These are phyloP conservation scores for Zoroaster sp. DNA, from an alignment of 53 echinoderm and acorn worm genomes.

Conservation along the genomic window DNA sequence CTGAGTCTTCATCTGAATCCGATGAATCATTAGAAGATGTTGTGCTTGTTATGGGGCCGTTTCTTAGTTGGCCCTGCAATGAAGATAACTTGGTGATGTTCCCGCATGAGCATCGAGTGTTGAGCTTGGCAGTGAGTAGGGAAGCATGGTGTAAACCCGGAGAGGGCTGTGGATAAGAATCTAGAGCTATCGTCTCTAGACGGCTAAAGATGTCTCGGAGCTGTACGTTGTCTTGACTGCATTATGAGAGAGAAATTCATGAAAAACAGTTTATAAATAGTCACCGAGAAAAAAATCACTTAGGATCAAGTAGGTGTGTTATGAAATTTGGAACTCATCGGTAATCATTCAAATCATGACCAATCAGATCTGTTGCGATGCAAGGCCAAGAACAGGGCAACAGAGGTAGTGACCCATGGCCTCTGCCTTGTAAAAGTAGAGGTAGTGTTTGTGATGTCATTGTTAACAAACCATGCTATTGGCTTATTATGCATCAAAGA, in stretches of 20 bases:
- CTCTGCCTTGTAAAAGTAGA: too few relatives aligned
- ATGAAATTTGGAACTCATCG: too few relatives aligned
- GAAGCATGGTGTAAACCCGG: not conserved
- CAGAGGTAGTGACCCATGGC: too few relatives aligned
- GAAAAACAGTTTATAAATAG: too few relatives aligned
- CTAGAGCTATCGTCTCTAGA: constrained; percentile 1
- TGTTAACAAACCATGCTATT: too few relatives aligned
- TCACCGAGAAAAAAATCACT: too few relatives aligned
- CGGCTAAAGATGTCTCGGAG: constrained; percentile 16
- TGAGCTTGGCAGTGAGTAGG: constrained; percentile 1
- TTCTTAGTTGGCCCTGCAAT: constrained; percentile 16
- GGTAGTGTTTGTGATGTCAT: too few relatives aligned
- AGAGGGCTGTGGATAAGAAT: constrained; percentile 1
- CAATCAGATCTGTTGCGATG: too few relatives aligned
- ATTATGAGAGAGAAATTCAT: not conserved
- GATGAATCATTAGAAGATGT: not conserved
- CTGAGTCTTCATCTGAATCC: constrained; percentile 14
- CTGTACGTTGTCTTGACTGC: constrained; percentile 15
- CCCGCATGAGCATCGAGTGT: constrained; percentile 56
- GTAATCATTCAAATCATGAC: too few relatives aligned
- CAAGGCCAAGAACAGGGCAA: too few relatives aligned
- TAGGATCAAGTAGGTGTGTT: too few relatives aligned
- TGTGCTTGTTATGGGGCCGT: not conserved
- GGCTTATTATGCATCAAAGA: too few relatives aligned
- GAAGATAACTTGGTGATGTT: constrained; percentile 33